Evolutionary conservation across 1,140 invertebrate species (phyloP).

Genomic region (Lineus longissimus): DNA sequence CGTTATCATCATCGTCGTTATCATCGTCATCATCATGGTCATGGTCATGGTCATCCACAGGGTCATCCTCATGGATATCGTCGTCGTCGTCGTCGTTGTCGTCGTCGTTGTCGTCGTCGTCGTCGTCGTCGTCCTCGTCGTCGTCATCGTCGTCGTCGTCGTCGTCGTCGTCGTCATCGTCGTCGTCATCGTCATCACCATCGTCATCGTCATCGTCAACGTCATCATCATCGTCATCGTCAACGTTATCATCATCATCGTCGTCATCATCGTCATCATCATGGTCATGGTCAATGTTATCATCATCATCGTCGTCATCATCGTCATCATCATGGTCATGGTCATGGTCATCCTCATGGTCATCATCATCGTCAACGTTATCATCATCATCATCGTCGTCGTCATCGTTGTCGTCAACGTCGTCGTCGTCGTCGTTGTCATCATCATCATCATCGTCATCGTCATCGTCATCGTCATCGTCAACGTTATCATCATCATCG

Average conservation of each 20-base stretch:
- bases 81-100: neutral
- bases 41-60: too few relatives aligned
- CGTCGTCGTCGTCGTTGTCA: neutral
- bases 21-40: too few relatives aligned
- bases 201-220: neutral
- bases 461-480: neutral
- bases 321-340: too few relatives aligned
- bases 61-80: too few relatives aligned
- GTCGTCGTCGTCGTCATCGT: neutral
- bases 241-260: constrained; percentile 1
- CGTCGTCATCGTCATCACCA: neutral
- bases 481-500: neutral
- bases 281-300: too few relatives aligned
- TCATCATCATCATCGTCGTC: neutral
- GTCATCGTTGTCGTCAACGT: too few relatives aligned
- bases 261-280: too few relatives aligned
- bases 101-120: neutral
- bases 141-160: neutral
- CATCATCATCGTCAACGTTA: neutral
- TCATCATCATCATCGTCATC: neutral
- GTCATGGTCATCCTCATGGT: neutral
- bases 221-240: neutral
- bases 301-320: neutral
- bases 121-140: neutral
- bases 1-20: neutral